Base-by-base conservation (phyloP, 2,113 vertebrate genomes). In the Lophius piscatorius region DNA sequence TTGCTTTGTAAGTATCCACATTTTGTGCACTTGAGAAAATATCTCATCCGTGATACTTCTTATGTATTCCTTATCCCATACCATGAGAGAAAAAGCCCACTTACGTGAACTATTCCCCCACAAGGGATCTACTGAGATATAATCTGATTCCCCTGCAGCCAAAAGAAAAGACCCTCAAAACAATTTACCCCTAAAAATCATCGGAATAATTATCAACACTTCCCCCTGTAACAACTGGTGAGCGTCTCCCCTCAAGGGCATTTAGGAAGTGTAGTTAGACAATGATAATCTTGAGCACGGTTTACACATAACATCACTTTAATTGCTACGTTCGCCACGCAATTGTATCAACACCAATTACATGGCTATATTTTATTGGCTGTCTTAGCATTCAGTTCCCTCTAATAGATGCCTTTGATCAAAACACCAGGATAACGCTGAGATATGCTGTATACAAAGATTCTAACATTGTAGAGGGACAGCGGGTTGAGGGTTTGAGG, bases 281-380 rank as follows among this genome's bases (percentile, higher is more conserved):
- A 85, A 85, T 85, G 78, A 82, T 85, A 85, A 88, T 85, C 80
- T 86, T 71, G 74, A 81, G 64, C 67, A 39, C 65, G 64, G 65
- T 83, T 87, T 83, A 85, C 80, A 78, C 86, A 83, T 86, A 81
- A 79, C 81, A 87, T 83, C 58, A 0, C 78, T 84, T 85, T 83
- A 87, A 86, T 87, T 86, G 77, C 59, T 65, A 59, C n/a, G 60
- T 76, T 21, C 75, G 58, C 67, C 67, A n/a, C 74, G 76, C 66
- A 85, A 86, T 87, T 86, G 87, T 68, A 67, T 59, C 21, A 4
- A 81, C 75, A 64, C 71, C 71, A 84, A 83, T 88, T 89, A 84
- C 81, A 74, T 28, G 70, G 73, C 61, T 70, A 35, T 69, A 81
- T 82, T 86, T 86, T 88, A 72, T 64, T 46, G 45, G 73, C 47